phyloP scores from a whole-genome alignment of 2,797 vertebrate species.

The Halcyon badia region DNA sequence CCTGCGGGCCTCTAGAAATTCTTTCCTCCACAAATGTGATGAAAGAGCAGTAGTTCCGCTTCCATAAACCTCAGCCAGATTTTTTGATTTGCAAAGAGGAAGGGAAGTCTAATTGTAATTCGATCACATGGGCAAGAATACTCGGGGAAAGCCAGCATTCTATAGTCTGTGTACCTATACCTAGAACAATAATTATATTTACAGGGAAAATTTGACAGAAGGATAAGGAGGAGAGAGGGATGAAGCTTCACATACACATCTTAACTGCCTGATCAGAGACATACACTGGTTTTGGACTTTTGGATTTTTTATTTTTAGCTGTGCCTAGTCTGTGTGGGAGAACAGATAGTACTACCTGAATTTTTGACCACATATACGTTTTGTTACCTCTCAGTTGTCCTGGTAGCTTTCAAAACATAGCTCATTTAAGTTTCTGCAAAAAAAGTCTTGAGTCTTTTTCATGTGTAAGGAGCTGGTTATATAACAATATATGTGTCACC shows the following conservation, averaged over 20 bases:
- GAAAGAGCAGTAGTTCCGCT: neutral
- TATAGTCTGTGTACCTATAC: accelerated
- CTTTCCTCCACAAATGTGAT: neutral
- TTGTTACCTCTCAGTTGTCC: neutral
- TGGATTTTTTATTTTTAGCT: neutral
- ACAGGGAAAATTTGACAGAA: neutral
- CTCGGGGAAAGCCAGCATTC: neutral
- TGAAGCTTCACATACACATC: accelerated
- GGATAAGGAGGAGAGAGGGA: neutral
- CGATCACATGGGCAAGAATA: neutral
- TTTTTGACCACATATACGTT: neutral
- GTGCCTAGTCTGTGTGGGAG: neutral
- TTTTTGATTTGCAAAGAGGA: neutral
- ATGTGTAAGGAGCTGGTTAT: neutral
- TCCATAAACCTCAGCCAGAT: neutral
- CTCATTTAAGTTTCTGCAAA: neutral
- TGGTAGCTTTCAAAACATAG: neutral
- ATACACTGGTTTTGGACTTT: neutral
- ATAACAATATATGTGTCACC: neutral
- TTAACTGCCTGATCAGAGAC: neutral
- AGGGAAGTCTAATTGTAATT: neutral
- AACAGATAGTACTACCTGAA: neutral
- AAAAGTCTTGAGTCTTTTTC: neutral
- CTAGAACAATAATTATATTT: neutral
- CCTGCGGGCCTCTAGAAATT: neutral